Base-by-base conservation (phyloP, 2,113 vertebrate genomes). In the Psittacula cyanocephala region DNA sequence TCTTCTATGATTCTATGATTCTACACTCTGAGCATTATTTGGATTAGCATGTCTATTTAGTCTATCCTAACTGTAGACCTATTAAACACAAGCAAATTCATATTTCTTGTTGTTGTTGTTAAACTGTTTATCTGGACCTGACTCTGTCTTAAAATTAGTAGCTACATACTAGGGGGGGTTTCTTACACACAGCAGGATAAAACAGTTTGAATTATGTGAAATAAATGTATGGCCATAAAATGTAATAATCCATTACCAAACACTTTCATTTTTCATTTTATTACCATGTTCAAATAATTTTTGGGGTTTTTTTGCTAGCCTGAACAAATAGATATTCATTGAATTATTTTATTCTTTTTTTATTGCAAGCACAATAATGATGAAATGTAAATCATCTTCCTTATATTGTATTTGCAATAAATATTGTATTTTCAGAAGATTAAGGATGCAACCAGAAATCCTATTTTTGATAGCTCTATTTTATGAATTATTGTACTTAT, bases 161-260 rank as follows among this genome's bases (percentile, higher is more conserved):
- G 4, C 4, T 49, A 60, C 2, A 6, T 33, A 52, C 62, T 64
- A 35, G 3, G 12, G 0, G 23, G 33, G n/a, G 64, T 78, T 81
- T 60, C 35, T 90, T 57, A 60, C 15, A 59, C 72, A 20, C 57
- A 88, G 44, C 63, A 80, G 24, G 53, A 59, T 71, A 39, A 86
- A 93, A 84, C 15, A 39, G 12, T 84, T 75, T 95, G 81, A 92
- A 91, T 71, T 77, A 91, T 68, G 43, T 87, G n/a, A 82, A 94
- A 91, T 93, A 96, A 91, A 95, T 86, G 12, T 77, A 82, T 52
- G 39, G 46, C 59, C 59, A 94, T 97, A 96, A 96, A 97, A 93
- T 75, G 76, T 88, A 95, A 96, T 93, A 94, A 95, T 92, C 90
- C 77, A 91, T 97, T 96, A 91, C 69, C 64, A 94, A 94, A 88